A percentile compares a stretch with the other conserved stretches of the same genome.
phyloP scores from a whole-genome alignment of 2,888 invertebrate genomes.

The Catocala sponsa region DNA sequence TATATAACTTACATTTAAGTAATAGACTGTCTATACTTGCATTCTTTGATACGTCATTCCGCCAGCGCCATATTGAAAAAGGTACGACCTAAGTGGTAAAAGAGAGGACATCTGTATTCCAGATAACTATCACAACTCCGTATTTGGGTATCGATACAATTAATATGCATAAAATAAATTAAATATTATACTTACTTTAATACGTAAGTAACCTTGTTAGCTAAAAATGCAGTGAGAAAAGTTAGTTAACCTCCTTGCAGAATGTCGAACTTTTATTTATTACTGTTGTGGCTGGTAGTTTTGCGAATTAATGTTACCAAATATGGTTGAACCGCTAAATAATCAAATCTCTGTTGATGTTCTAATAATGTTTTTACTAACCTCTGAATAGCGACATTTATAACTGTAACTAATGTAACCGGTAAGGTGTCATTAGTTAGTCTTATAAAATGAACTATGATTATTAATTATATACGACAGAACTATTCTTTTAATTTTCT shows the following conservation, averaged over 20 bases:
- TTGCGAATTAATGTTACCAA: no score
- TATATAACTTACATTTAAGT: slow-evolving; percentile 50
- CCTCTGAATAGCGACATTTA: no score
- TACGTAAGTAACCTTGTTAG: slow-evolving; percentile 1
- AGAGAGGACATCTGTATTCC: slow-evolving; percentile 14
- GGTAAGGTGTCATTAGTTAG: no score
- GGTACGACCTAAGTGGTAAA: slow-evolving; percentile 34
- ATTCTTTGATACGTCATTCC: slow-evolving; percentile 54
- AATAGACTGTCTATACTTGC: slow-evolving; percentile 36
- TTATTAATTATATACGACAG: no score
- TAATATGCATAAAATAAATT: slow-evolving; percentile 1
- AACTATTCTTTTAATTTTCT: no score
- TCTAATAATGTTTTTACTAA: no score
- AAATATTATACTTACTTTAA: background rate
- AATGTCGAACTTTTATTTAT: slow-evolving; percentile 2
- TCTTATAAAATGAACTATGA: no score
- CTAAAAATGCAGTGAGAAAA: background rate
- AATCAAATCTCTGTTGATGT: no score
- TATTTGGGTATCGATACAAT: slow-evolving; percentile 5
- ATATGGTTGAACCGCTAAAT: no score
- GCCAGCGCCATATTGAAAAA: slow-evolving; percentile 14
- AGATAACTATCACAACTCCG: background rate
- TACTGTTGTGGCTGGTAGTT: no score
- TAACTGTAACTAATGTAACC: no score
- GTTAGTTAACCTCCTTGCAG: background rate